Conservation (phyloP, 2,888 invertebrate genomes). For the Lasioglossum marginatum region DNA sequence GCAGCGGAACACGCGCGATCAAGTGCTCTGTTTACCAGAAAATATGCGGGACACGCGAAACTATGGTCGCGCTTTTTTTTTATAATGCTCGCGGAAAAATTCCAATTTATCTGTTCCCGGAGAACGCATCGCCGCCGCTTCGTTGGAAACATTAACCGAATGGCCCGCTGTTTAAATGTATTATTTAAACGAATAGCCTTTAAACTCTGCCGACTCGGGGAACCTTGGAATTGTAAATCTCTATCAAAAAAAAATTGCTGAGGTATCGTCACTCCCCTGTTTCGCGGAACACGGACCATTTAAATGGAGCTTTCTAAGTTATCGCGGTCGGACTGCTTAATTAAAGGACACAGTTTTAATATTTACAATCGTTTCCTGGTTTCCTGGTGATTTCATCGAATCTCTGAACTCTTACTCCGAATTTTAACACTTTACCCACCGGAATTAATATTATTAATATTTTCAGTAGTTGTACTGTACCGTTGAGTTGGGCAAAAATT, state of each 20-base stretch:
- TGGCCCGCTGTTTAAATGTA: not conserved
- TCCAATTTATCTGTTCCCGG: not conserved
- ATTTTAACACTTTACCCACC: not conserved
- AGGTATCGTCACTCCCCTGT: not conserved
- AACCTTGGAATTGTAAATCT: not conserved
- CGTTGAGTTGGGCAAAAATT: too few species aligned
- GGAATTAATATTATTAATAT: too few species aligned
- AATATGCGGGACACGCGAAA: not conserved
- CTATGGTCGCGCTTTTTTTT: not conserved
- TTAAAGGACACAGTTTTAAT: not conserved
- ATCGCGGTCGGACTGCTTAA: not conserved
- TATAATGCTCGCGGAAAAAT: not conserved
- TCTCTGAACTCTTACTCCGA: not conserved
- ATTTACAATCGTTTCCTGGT: not conserved
- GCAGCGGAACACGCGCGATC: not conserved
- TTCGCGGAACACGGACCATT: not conserved
- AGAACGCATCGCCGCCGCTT: not conserved
- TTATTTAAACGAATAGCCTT: not conserved
- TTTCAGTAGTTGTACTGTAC: too few species aligned
- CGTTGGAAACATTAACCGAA: slow-evolving; percentile 1
- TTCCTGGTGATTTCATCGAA: not conserved
- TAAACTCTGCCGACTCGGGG: not conserved
- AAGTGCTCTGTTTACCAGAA: not conserved
- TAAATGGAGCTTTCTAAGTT: not conserved
- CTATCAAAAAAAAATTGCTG: not conserved